Base-by-base conservation (phyloP, 2,888 invertebrate genomes). In the Acleris holmiana region DNA sequence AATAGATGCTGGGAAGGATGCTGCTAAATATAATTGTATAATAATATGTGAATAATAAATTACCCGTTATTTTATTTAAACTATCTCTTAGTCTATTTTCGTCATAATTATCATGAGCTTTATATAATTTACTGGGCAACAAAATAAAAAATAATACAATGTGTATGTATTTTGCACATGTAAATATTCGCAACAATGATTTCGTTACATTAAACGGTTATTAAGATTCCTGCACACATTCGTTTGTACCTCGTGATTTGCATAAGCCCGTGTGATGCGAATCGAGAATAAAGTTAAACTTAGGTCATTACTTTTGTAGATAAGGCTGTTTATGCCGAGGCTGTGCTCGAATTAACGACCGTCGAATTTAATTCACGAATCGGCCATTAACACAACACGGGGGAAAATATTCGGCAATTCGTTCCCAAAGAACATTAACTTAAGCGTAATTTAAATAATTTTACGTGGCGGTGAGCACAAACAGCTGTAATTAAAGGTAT, bases 391-490 rank as follows among this genome's bases (percentile, higher is more conserved):
- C 81, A 83, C 83, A 82, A 80, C 80, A 75, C 82, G 71, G 80
- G 76, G 82, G 86, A 83, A 84, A 87, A 84, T 85, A 84, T 78
- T 82, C 79, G 72, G 80, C 84, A 82, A 85, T 88, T 84, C 82
- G 79, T 88, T 85, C 83, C 83, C 80, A 77, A 84, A 85, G 82
- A 86, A 85, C 85, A 85, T 85, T 84, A 86, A 87, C 86, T 88
- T 84, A 81, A 83, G 80, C 82, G 81, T 81, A 86, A 89, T 88
- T 89, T 88, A 86, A 86, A 89, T 89, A 83, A 88, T 88, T 87
- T 88, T 83, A 84, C 86, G 87, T 86, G 84, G 85, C 82, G 78
- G 84, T 85, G 87, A 84, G 78, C 88, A 85, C 85, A 83, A 88
- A 89, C 84, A 82, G 84, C 81, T 76, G 82, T 80, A 88, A 88